Evolutionary conservation across 2,797 vertebrate genomes (phyloP).

Genomic region (Myioborus miniatus): DNA sequence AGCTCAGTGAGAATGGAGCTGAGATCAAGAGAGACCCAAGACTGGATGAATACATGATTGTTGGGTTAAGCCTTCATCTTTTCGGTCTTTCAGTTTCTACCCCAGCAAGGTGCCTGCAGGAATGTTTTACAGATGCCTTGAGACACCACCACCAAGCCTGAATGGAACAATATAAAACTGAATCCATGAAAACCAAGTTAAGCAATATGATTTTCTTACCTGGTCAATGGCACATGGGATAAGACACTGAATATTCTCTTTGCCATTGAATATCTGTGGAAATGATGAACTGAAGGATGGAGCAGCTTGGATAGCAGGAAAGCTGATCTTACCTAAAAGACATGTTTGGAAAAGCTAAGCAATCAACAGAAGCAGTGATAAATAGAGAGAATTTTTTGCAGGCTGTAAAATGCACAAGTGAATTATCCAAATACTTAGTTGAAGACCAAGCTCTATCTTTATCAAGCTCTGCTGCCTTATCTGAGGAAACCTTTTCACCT

Average conservation of each 20-base stretch:
- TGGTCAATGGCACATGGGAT: conserved; percentile 98
- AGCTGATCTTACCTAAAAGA: conserved; percentile 94
- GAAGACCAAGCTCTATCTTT: background rate
- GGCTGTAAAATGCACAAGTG: background rate
- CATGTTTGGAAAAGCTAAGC: background rate
- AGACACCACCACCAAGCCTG: background rate
- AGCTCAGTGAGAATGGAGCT: background rate
- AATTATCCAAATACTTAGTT: background rate
- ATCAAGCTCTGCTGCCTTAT: background rate
- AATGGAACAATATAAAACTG: background rate
- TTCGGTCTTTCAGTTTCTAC: background rate
- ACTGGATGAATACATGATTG: background rate
- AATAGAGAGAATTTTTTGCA: background rate
- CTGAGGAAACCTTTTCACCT: background rate
- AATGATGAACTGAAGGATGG: conserved; percentile 96
- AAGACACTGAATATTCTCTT: conserved; percentile 90
- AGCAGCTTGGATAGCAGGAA: conserved; percentile 95
- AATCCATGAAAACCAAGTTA: background rate
- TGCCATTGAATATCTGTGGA: conserved; percentile 90
- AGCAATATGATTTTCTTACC: conserved; percentile 70
- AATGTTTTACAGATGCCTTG: background rate
- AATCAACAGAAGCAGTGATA: background rate
- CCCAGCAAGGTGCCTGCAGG: background rate
- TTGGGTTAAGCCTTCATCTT: background rate
- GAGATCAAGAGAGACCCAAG: background rate